These are phyloP conservation scores for Chiridota heheva DNA, from an alignment of 35 echinoderm and acorn worm species.

Conservation along the genomic window DNA sequence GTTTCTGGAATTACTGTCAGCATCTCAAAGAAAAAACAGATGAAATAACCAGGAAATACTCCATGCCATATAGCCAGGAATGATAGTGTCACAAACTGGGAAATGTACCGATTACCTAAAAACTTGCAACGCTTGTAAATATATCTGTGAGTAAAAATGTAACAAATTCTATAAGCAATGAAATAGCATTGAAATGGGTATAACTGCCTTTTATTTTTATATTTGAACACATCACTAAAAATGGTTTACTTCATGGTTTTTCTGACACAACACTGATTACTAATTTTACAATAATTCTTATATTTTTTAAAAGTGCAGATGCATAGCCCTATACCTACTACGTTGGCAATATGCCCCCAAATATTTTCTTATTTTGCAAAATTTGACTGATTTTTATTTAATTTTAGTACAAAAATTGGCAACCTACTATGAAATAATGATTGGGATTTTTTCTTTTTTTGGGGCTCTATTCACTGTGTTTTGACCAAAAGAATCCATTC, in stretches of 20 bases:
- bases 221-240: background rate
- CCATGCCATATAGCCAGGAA: slow-evolving; percentile 38
- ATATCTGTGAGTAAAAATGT: background rate
- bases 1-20: slow-evolving; percentile 1
- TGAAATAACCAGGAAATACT: slow-evolving; percentile 4
- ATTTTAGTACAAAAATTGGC: too few species aligned
- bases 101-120: background rate
- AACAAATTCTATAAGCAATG: background rate
- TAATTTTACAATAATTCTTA: background rate
- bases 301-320: background rate
- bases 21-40: slow-evolving; percentile 19
- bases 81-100: background rate
- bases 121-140: slow-evolving; percentile 19
- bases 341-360: too few species aligned
- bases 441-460: too few species aligned
- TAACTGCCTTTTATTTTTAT: too few species aligned
- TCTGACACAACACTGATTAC: background rate
- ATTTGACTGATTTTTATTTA: too few species aligned
- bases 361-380: too few species aligned
- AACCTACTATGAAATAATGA: too few species aligned
- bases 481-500: too few species aligned
- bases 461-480: too few species aligned
- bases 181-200: background rate
- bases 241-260: background rate
- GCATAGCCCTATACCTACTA: too few species aligned